Evolutionary conservation across 2,797 vertebrate genomes (phyloP), one percentile per base, ranked within the genome.

Genomic region (Salmo trutta): DNA sequence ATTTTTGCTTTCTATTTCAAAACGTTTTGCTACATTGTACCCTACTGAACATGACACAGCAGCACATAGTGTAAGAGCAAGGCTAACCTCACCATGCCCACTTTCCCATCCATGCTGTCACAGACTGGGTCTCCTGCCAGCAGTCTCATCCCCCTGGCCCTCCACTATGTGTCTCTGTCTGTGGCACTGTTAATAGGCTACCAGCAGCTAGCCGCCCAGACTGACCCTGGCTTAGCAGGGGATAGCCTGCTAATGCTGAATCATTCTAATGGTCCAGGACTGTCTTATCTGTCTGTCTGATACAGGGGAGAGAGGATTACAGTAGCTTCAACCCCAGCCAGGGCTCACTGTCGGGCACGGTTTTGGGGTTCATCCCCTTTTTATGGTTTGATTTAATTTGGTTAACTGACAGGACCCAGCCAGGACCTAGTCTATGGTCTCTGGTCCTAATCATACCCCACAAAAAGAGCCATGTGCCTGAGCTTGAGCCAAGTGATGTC

Each of bases 181-280:
- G 59, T 19, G 31, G 27, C 24, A 72, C 6, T 53, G 56, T 21
- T 56, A 47, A 27, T 52, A 47, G 54, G 77, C 56, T 80, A 41
- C 21, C 33, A 16, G 17, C 66, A 74, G 72, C 73, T 16, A 29
- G 4, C 75, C 70, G 75, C 73, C 21, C 31, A 56, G 75, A 56
- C 81, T 82, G 78, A 82, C 79, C 77, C 79, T 65, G 78, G 81
- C 76, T 86, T 84, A 84, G 59, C 29, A 15, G 24, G 31, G 65
- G 41, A 81, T 84, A 88, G 84, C 84, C 81, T 72, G 65, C 71
- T 80, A 85, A 84, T 87, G 77, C 84, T 79, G 81, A 86, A 83
- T 90, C 77, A 69, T 62, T 87, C 52, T 53, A 75, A 88, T 86
- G 75, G 73, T 5, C 17, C 24, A 27, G 71, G 71, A 15, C 41